Conservation (phyloP, 1,140 invertebrate genomes). For the Batillaria attramentaria region DNA sequence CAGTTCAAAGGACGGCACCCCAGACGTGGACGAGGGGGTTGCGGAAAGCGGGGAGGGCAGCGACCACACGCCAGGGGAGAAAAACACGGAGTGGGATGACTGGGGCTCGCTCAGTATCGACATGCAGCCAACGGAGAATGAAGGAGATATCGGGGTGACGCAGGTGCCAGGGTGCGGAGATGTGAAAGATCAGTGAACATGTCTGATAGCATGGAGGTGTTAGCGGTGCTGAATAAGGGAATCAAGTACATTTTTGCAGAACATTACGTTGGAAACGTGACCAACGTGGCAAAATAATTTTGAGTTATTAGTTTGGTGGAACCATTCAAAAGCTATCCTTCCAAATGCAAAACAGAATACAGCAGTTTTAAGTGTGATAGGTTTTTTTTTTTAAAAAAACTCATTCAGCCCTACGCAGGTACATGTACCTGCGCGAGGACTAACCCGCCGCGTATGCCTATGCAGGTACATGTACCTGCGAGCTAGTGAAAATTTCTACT, state of each 20-base stretch:
- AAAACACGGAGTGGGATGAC: slow-evolving; percentile 26
- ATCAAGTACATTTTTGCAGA: too few relatives aligned
- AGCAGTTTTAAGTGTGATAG: too few relatives aligned
- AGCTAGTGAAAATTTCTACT: too few relatives aligned
- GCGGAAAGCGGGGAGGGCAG: not conserved
- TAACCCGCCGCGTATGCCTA: too few relatives aligned
- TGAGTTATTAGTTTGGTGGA: not conserved
- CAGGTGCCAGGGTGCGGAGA: not conserved
- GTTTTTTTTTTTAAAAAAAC: too few relatives aligned
- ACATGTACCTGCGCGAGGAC: too few relatives aligned
- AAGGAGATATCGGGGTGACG: not conserved
- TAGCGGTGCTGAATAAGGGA: too few relatives aligned
- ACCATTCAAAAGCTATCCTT: not conserved
- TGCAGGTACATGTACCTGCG: too few relatives aligned
- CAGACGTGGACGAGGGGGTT: slow-evolving; percentile 19
- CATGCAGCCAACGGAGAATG: slow-evolving; percentile 1
- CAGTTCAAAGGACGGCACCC: slow-evolving; percentile 23
- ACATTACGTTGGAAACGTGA: too few relatives aligned
- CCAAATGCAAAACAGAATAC: not conserved
- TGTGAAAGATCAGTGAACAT: not conserved
- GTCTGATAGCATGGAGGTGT: not conserved
- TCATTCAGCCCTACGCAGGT: too few relatives aligned
- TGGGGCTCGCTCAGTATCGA: slow-evolving; percentile 22
- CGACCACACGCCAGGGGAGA: not conserved
- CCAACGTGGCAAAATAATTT: too few relatives aligned